Evolutionary conservation across 2,113 vertebrate genomes (phyloP), one percentile per base, ranked within the genome.

Genomic region (Orthonyx spaldingii): DNA sequence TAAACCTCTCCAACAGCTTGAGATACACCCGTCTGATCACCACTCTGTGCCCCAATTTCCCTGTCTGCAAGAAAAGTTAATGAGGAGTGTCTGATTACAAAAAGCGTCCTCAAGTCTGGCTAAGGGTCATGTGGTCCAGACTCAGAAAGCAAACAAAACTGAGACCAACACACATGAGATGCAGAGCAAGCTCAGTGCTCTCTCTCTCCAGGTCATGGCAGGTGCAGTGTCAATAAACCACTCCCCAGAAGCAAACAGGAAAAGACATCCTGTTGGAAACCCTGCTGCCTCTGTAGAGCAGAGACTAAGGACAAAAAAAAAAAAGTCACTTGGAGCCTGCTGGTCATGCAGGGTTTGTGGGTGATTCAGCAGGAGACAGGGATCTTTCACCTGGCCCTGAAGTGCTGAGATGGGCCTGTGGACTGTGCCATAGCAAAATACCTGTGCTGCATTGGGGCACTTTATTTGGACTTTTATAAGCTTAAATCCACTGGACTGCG

Each of bases 221-320:
- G 46, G 56, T 68, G 64, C 61, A 78, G 44, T 41, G 68, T 47
- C 78, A 80, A 75, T 63, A 94, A 92, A 93, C 60, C 84, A 53
- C 89, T 72, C 91, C 84, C 69, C 61, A 95, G 80, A 33, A 87
- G 56, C 52, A 94, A 93, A 84, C 50, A 84, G 63, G 49, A 81
- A 33, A 77, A 27, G 33, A 75, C 12, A 59, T 61, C 71, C 75
- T 95, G 88, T 8, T 56, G 13, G 39, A 81, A 84, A 78, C 27
- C 32, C n/a, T 72, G 15, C 66, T 77, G 85, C 83, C 91, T 49
- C 26, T 32, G 37, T 32, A 7, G 16, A 42, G 53, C 7, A 7
- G 37, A 35, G 24, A 30, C 16, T 50, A n/a, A 59, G 56, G 56
- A 15, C 39, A 74, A 52, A 9, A 66, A 74, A 52, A 9, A 66